Base-by-base conservation (phyloP, 2,797 vertebrate species). In the Caiman crocodilus region DNA sequence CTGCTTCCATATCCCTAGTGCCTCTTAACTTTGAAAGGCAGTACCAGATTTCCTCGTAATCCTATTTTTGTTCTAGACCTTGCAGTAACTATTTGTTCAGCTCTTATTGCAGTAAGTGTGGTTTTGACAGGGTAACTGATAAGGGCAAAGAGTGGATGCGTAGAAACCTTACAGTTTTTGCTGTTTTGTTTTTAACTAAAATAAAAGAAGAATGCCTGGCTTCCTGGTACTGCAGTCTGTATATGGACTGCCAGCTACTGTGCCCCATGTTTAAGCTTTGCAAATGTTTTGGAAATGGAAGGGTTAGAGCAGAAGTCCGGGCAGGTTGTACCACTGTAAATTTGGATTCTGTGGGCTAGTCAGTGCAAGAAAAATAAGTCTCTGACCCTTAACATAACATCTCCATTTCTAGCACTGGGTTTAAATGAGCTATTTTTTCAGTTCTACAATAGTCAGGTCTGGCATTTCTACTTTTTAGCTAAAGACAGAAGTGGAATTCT, bases 1-100 rank as follows among this genome's bases (percentile, higher is more conserved):
- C 84, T 79, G 9, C 84, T 94, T 92, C 81, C 61, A 86, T 65
- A 67, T 94, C 76, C 15, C n/a, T 79, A 8, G 55, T 91, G 30
- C 14, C n/a, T 80, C n/a, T 32, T 92, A 73, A 57, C 55, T 91
- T 25, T 64, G 28, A 91, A 86, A 81, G 14, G 2, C 5, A 30
- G n/a, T 76, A 17, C 1, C 50, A 85, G 20, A 63, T 90, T 57
- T 89, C 76, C 61, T 57, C 0, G 4, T 58, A 7, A 42, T 82
- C 77, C 86, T 87, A 17, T 30, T 89, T 89, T 80, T 32, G 16
- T 74, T 89, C 0, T 71, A 71, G 58, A 87, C 59, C 13, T 50
- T 35, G 50, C 32, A 69, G 20, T 42, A 35, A 73, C 21, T 13
- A 42, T 42, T 71, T 71, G 42, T 71, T 32, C 32, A 71, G 32